Evolutionary conservation across 1,140 invertebrate genomes (phyloP).

Genomic region (Lepidostoma basale): DNA sequence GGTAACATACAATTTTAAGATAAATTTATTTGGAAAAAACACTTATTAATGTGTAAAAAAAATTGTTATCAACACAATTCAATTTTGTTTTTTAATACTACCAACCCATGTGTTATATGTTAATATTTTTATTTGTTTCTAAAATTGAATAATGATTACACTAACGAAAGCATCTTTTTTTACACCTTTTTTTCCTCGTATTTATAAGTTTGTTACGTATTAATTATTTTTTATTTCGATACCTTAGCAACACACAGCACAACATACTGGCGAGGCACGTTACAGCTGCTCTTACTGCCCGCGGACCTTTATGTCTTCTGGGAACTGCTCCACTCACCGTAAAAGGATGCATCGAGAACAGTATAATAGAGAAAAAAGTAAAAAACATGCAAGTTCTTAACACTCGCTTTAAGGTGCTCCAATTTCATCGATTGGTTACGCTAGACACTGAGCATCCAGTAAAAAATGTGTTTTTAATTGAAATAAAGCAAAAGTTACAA

Average conservation of each 20-base stretch:
- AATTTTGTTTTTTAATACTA: too few relatives aligned
- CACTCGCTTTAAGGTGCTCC: not conserved
- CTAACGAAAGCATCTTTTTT: not conserved
- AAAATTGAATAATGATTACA: not conserved
- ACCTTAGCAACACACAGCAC: conserved; percentile 31
- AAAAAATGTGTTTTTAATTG: not conserved
- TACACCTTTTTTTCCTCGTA: not conserved
- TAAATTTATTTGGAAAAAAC: too few relatives aligned
- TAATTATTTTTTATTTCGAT: not conserved
- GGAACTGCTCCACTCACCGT: conserved; percentile 37
- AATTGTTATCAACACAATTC: too few relatives aligned
- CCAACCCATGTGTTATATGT: too few relatives aligned
- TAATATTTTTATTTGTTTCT: not conserved
- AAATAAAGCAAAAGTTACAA: not conserved
- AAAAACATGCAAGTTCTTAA: not conserved
- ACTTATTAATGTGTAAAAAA: too few relatives aligned
- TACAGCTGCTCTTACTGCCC: conserved; percentile 33
- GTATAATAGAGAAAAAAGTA: conserved; percentile 25
- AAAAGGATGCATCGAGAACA: conserved; percentile 38
- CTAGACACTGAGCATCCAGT: not conserved
- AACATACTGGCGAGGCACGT: conserved; percentile 33
- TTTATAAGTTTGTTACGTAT: not conserved
- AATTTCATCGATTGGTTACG: not conserved
- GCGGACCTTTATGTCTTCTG: conserved; percentile 33
- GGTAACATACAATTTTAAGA: too few relatives aligned